Evolutionary conservation across 2,888 invertebrate genomes (phyloP), one percentile per base, ranked within the genome.

Genomic region (Notodonta ziczac): DNA sequence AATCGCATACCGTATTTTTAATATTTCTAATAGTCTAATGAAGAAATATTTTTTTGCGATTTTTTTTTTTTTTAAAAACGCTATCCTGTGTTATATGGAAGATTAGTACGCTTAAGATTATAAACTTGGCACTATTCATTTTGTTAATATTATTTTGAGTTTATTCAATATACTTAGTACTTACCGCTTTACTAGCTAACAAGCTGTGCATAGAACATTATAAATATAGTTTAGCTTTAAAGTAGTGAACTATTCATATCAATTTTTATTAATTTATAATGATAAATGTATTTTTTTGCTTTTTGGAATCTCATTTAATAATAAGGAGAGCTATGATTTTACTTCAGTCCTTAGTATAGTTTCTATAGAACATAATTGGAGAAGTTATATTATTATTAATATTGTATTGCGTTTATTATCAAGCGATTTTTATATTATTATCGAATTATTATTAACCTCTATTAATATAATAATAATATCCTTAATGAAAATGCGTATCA

Each of bases 1-100:
- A 81, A 82, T 70, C 68, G 78, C 81, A 63, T 84, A 84, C 85
- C 83, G 77, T 84, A 82, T 69, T 70, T 39, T 48, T 9, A 13
- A 56, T 63, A 69, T 62, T 24, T 62, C 58, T 65, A 65, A 32
- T 61, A 59, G 63, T 67, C 50, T 53, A 40, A 57, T 58, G 7
- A 64, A 69, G 56, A 63, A 67, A 59, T 68, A 58, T 63, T 75
- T 77, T 74, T 77, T 65, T 69, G 67, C 57, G 51, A 61, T 70
- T 65, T 64, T 50, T 61, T 57, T 56, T 73, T 73, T 78, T 66
- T 76, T 55, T 68, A 59, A 65, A 77, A 74, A 72, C 71, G 67
- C 74, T 74, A 42, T 40, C 51, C 61, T 67, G 16, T 55, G 59
- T 60, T 50, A 16, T 54, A 62, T 72, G 68, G 77, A 68, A 74